Percentiles rank a stretch among this genome's conserved stretches.
Evolutionary conservation across 2,797 vertebrate genomes (phyloP).

Genomic region (Enteromius treurensis): DNA sequence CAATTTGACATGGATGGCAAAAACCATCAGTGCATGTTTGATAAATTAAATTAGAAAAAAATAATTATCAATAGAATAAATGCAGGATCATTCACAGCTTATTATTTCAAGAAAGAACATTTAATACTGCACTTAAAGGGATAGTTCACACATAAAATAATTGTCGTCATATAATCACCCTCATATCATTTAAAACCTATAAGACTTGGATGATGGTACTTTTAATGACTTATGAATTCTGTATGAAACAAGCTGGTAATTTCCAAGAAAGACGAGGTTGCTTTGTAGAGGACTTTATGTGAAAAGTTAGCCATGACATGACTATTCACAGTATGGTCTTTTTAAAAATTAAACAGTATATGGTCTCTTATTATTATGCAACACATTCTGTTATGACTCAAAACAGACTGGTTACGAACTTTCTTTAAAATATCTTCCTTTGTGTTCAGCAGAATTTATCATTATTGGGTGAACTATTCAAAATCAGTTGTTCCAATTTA

Average conservation of each 20-base stretch:
- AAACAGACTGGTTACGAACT: too few relatives aligned
- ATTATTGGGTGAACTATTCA: too few relatives aligned
- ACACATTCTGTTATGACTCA: neutral
- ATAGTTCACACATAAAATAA: neutral
- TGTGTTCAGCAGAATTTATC: too few relatives aligned
- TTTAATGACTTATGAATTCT: neutral
- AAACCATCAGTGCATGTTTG: neutral
- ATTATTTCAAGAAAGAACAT: neutral
- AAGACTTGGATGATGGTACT: neutral
- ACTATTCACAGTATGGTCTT: neutral
- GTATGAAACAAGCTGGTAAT: neutral
- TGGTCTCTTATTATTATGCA: neutral
- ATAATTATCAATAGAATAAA: neutral
- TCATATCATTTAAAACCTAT: neutral
- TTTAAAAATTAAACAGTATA: neutral
- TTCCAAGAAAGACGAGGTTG: neutral
- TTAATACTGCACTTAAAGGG: neutral
- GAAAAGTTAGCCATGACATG: neutral
- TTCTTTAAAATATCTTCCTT: too few relatives aligned
- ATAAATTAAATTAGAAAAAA: neutral
- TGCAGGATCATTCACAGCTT: neutral
- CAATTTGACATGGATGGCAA: constrained; percentile 48
- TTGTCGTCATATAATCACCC: neutral
- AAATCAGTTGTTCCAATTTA: too few relatives aligned
- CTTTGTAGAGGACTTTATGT: neutral